phyloP scores from a whole-genome alignment of 2,888 invertebrate genomes.

The Dendrolimus pini region DNA sequence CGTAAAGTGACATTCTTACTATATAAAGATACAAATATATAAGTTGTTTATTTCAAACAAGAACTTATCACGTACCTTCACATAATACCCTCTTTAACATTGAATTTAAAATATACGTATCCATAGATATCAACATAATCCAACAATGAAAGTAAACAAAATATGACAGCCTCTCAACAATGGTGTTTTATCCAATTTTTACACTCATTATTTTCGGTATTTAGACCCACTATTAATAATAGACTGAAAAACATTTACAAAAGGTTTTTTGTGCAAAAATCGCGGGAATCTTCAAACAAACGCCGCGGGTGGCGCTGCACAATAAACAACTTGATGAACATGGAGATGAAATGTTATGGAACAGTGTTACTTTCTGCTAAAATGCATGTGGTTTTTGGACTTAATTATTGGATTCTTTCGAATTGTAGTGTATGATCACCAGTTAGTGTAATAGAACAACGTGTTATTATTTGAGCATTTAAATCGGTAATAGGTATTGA shows the following conservation, averaged over 20 bases:
- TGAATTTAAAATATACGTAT: no score
- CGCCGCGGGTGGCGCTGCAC: slow-evolving; percentile 35
- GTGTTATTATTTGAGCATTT: no score
- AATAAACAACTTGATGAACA: slow-evolving; percentile 8
- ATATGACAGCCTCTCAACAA: slow-evolving; percentile 1
- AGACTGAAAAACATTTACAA: slow-evolving; percentile 25
- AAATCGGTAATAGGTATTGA: no score
- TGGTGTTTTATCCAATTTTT: slow-evolving; percentile 42
- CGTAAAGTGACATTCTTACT: no score
- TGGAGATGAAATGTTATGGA: background rate
- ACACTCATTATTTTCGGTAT: slow-evolving; percentile 45
- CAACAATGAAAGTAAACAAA: slow-evolving; percentile 1
- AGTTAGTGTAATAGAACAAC: no score
- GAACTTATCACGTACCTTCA: no score
- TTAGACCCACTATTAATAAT: slow-evolving; percentile 33
- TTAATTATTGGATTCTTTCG: background rate
- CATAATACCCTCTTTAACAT: no score
- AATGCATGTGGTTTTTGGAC: background rate
- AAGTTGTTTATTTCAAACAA: no score
- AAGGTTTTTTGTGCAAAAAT: slow-evolving; percentile 20
- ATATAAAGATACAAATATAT: no score
- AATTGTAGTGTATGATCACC: no score
- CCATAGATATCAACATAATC: background rate
- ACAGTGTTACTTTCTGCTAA: background rate
- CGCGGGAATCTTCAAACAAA: slow-evolving; percentile 32